Evolutionary conservation across 1,140 invertebrate species (phyloP).

Genomic region (Branchinecta lindahli): DNA sequence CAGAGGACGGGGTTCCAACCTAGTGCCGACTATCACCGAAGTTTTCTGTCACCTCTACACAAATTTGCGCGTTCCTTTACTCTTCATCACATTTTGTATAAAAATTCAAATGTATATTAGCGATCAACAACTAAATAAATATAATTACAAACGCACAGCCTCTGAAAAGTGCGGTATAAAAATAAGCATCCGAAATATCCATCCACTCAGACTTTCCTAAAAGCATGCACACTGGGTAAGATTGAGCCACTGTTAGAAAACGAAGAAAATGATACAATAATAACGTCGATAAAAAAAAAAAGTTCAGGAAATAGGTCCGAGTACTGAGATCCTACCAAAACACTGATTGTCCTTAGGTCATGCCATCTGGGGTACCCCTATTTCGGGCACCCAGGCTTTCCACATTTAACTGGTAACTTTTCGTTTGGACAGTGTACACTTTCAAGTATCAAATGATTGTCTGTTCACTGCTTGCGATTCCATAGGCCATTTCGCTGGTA

Average conservation of each 20-base stretch:
- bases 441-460: no score
- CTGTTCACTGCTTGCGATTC: no score
- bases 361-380: background rate
- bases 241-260: background rate
- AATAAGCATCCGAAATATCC: background rate
- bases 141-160: conserved; percentile 5
- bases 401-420: no score
- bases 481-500: no score
- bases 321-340: background rate
- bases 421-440: no score
- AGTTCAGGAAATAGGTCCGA: background rate
- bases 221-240: background rate
- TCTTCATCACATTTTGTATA: no score
- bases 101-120: background rate
- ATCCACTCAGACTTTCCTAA: background rate
- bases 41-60: no score
- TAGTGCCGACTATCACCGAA: no score
- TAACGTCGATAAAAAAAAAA: no score
- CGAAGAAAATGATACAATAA: no score
- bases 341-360: background rate
- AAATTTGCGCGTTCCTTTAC: no score
- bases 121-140: conserved; percentile 6
- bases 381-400: background rate
- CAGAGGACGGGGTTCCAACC: no score
- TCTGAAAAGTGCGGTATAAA: conserved; percentile 2